Base-by-base conservation (phyloP, 1,140 invertebrate genomes). In the Euura saliciscinereae region DNA sequence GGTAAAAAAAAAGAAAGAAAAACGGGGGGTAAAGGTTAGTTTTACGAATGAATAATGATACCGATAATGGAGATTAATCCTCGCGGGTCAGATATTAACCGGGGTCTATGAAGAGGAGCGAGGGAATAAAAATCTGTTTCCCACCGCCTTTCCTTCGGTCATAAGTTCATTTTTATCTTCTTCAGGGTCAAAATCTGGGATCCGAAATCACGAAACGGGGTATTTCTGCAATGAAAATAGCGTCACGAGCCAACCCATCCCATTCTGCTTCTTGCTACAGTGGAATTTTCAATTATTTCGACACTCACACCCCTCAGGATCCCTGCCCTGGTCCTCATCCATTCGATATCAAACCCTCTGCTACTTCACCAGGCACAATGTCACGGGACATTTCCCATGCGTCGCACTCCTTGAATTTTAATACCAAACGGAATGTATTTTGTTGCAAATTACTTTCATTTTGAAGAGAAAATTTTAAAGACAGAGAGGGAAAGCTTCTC, bases 211-310 rank as follows among this genome's bases (percentile, higher is more conserved):
- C 28, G 28, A 43, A 66, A 66, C 66, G 2, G 8, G 7, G 43
- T 28, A 28, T 28, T 28, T 28, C 28, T 28, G 28, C 28, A 28
- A 28, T 28, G 28, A 28, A 28, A 28, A 28, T 28, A 28, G 43
- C 2, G 66, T 43, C 43, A 28, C 46, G 2, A 28, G 28, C 28
- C 28, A 28, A 0, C 28, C 28, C 28, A 28, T 28, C 28, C 28
- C 28, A 28, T 28, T 1, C 28, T 28, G 28, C 28, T 28, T 28
- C 28, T 28, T 66, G 66, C 8, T 28, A 66, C 43, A 6, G n/a
- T 66, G 66, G 66, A 66, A 66, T 66, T 66, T 66, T 66, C 66
- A 66, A 66, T 66, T 66, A 66, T 66, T 66, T 66, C 66, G 13
- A 43, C 66, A 64, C 59, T 13, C 59, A 10, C 28, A 8, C 46